phyloP scores from a whole-genome alignment of 2,888 invertebrate genomes.

The Altica lythri region DNA sequence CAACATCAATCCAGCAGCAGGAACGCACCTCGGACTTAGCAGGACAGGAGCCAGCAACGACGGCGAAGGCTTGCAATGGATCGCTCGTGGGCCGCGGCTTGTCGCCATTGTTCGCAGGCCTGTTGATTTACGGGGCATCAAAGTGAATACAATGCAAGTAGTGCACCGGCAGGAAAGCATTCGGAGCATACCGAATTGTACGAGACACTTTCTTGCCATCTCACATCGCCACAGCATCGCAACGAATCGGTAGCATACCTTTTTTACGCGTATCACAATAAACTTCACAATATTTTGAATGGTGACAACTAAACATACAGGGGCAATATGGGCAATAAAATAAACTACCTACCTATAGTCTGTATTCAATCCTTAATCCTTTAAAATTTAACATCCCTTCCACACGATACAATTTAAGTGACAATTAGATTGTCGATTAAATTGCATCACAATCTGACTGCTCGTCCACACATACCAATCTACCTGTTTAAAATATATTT shows the following conservation, averaged over 20 bases:
- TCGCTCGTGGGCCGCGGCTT: conserved; percentile 3
- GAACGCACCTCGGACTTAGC: background rate
- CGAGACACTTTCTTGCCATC: conserved; percentile 24
- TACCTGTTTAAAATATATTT: too few species aligned
- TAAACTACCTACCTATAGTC: too few species aligned
- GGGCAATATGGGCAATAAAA: too few species aligned
- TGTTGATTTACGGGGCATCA: conserved; percentile 52
- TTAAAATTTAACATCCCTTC: too few species aligned
- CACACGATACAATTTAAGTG: too few species aligned
- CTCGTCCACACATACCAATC: too few species aligned
- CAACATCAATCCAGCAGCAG: conserved; percentile 1
- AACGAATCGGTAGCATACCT: background rate
- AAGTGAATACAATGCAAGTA: conserved; percentile 53
- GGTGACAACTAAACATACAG: too few species aligned
- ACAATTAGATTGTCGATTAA: too few species aligned
- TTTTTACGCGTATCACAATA: background rate
- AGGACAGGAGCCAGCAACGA: background rate
- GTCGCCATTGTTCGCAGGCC: conserved; percentile 48
- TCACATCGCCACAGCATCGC: too few species aligned
- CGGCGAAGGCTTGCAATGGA: background rate
- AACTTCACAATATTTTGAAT: background rate
- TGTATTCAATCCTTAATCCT: too few species aligned
- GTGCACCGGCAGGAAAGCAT: conserved; percentile 39
- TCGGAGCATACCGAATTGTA: conserved; percentile 4
- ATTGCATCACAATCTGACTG: too few species aligned